phyloP scores from a whole-genome alignment of 2,888 invertebrate genomes.

The Eugnorisma glareosa region DNA sequence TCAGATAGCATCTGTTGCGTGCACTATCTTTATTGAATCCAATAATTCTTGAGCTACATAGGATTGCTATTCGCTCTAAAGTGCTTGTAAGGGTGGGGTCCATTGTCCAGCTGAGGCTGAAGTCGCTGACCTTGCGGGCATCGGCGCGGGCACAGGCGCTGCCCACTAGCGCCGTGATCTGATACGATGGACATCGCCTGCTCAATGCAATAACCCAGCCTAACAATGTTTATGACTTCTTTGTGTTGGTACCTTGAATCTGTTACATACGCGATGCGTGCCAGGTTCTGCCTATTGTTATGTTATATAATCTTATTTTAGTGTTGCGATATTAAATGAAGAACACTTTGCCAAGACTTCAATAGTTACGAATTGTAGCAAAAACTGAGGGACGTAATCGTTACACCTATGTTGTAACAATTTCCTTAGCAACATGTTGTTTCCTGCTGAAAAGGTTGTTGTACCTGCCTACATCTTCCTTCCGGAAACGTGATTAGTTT shows the following conservation, averaged over 20 bases:
- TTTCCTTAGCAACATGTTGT: conserved; percentile 37
- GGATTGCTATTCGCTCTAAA: conserved; percentile 41
- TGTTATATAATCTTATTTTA: conserved; percentile 56
- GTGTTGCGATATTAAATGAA: conserved; percentile 46
- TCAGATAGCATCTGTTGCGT: conserved; percentile 6
- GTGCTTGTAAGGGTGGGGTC: conserved; percentile 70
- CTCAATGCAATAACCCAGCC: conserved; percentile 58
- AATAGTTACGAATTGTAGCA: conserved; percentile 42
- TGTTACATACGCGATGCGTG: conserved; percentile 54
- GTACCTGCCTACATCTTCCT: conserved; percentile 9
- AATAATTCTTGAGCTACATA: conserved; percentile 37
- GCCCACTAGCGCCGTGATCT: conserved; percentile 70
- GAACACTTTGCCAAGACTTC: conserved; percentile 31
- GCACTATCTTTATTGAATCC: conserved; percentile 44
- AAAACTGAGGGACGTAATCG: conserved; percentile 17
- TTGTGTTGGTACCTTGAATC: conserved; percentile 62
- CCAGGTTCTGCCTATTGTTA: conserved; percentile 55
- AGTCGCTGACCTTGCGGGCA: conserved; percentile 88
- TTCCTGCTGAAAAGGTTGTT: conserved; percentile 46
- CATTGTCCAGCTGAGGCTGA: conserved; percentile 77
- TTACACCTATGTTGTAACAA: conserved; percentile 35
- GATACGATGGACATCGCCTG: conserved; percentile 67
- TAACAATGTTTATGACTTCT: conserved; percentile 62
- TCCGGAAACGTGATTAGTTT: conserved; percentile 27
- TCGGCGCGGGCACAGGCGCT: conserved; percentile 65